Conservation (phyloP, 2,888 invertebrate species). For the Kuschelorhynchus macadamiae region DNA sequence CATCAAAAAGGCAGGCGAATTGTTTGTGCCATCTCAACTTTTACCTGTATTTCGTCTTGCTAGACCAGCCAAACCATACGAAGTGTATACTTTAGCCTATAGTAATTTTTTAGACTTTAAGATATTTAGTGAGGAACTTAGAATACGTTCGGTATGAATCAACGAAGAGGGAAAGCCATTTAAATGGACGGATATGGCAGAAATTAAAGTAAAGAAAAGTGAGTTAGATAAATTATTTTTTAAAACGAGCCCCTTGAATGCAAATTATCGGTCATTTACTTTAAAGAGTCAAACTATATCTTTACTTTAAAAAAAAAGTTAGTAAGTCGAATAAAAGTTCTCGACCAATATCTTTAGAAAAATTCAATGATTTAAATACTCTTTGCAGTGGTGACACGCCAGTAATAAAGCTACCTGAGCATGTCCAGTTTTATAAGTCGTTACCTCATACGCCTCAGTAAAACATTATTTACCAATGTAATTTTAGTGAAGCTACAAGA, state of each 20-base stretch:
- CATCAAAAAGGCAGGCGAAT: conserved; percentile 26
- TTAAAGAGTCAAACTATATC: neutral
- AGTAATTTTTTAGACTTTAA: conserved; percentile 21
- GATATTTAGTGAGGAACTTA: conserved; percentile 8
- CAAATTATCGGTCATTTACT: conserved; percentile 12
- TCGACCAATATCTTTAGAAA: neutral
- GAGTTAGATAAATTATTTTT: conserved; percentile 16
- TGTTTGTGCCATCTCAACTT: conserved; percentile 22
- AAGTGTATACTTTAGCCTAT: conserved; percentile 10
- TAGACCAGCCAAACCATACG: conserved; percentile 23
- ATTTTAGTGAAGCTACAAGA: too few relatives aligned
- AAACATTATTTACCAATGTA: too few relatives aligned
- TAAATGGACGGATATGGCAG: conserved; percentile 20
- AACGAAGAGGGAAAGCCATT: conserved; percentile 13
- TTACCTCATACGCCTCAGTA: too few relatives aligned
- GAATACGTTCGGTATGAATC: conserved; percentile 13
- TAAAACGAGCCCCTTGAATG: conserved; percentile 17
- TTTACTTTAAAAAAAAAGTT: neutral
- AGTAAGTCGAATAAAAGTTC: neutral
- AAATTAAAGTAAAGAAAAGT: conserved; percentile 21
- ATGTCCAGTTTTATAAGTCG: neutral
- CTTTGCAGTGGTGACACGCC: neutral
- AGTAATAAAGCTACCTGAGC: neutral
- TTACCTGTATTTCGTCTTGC: conserved; percentile 24
- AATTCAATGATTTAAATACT: neutral